Evolutionary conservation across 1,140 invertebrate genomes (phyloP).

Genomic region (Dendrolimus kikuchii): DNA sequence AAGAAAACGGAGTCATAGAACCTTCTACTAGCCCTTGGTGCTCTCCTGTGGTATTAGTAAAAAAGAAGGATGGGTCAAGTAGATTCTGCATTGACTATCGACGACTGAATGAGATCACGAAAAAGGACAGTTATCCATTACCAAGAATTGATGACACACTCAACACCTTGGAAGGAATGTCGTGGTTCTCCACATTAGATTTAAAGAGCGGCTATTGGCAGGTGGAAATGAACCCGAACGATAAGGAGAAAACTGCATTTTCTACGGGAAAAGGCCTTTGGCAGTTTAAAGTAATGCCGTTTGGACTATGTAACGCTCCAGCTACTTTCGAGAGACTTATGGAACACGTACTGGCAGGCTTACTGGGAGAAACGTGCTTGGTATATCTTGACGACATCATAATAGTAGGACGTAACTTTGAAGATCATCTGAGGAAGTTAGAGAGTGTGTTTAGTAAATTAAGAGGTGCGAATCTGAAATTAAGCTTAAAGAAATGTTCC

Average conservation of each 20-base stretch:
- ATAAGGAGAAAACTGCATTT: constrained; percentile 57
- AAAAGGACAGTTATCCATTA: constrained; percentile 50
- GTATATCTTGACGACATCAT: constrained; percentile 40
- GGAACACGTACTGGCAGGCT: constrained; percentile 19
- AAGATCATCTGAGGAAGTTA: constrained; percentile 9
- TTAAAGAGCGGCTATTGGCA: constrained; percentile 47
- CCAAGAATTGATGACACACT: constrained; percentile 51
- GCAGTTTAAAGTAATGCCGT: constrained; percentile 54
- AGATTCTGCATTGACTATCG: constrained; percentile 36
- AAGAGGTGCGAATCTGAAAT: constrained; percentile 10
- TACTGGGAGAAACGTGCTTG: constrained; percentile 25
- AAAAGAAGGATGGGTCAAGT: constrained; percentile 35
- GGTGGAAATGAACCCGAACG: constrained; percentile 25
- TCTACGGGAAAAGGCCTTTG: constrained; percentile 45
- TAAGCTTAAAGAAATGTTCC: constrained; percentile 7
- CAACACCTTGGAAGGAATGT: constrained; percentile 22
- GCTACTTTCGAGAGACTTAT: constrained; percentile 25
- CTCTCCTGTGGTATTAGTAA: neutral
- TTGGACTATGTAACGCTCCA: constrained; percentile 41
- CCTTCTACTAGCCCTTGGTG: too few species aligned
- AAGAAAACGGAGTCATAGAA: too few species aligned
- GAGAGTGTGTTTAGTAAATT: neutral
- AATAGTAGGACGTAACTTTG: constrained; percentile 17
- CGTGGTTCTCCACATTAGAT: constrained; percentile 53
- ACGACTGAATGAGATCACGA: constrained; percentile 15